Base-by-base conservation (phyloP, 2,113 vertebrate species). In the Jaculus jaculus region DNA sequence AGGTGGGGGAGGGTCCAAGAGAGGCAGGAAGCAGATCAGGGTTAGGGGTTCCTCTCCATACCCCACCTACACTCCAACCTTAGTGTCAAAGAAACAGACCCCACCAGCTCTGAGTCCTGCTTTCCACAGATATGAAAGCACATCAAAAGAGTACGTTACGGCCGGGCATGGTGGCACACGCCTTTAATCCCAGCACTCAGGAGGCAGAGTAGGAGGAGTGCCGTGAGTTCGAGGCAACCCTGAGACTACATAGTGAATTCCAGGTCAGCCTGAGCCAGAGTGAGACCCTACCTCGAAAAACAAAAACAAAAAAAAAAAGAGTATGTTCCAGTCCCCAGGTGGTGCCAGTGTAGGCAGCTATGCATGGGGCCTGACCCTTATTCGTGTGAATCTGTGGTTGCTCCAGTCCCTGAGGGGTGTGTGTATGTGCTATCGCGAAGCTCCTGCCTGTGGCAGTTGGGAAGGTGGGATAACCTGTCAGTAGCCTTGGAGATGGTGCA, bases 321-420 rank as follows among this genome's bases (percentile, higher is more conserved):
- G 68, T 2, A 34, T 20, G 28, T 18, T n/a, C 24, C 0, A 0
- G 2, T 9, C 20, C n/a, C 73, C 32, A 2, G 0, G 21, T 1
- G 13, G 21, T 21, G 7, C 34, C 54, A 30, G 17, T 1, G n/a
- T 9, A 11, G 58, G 34, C n/a, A n/a, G n/a, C 63, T 17, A 26
- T 68, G 51, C 42, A 9, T 0, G 9, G 65, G 15, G 63, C 63
- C 63, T n/a, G 37, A 32, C 37, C 71, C n/a, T 7, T 7, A 23
- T 77, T 87, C 4, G 1, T 24, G n/a, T 12, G 58, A 30, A 16
- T 17, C 66, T 58, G 28, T 34, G 63, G 21, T 1, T 10, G 61
- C 26, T 69, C 23, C 32, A 34, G 32, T 28, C 65, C 58, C 39
- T 5, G 54, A 54, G 32, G 15, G 4, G 24, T 23, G 12, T n/a